Base-by-base conservation (phyloP, 1,140 invertebrate genomes). In the Caenorhabditis latens region DNA sequence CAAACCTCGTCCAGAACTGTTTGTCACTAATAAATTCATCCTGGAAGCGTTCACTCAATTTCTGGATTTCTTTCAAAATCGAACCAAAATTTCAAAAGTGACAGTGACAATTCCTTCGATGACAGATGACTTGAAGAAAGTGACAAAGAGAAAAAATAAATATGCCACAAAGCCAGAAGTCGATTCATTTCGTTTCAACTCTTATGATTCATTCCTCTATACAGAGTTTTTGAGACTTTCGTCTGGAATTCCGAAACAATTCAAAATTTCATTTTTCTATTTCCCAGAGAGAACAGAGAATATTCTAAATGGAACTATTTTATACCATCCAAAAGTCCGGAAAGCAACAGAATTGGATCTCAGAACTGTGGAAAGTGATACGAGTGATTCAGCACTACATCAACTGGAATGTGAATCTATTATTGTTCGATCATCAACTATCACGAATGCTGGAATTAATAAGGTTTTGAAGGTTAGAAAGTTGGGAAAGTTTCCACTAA, bases 11-110 rank as follows among this genome's bases (percentile, higher is more conserved):
- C 67, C 67, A 6, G 67, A 75, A 75, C 67, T 75, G 14, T 46
- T 75, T 19, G 67, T 75, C 11, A 75, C 42, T 14, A 75, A 75
- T 8, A 75, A 75, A 7, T 75, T 75, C 43, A 48, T 75, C 6
- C 2, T 75, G 40, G 67, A 75, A 43, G 67, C 67, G n/a, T 75
- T 75, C 67, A 46, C 67, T n/a, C 67, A 75, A n/a, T 75, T 75
- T 13, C 21, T 75, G 1, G 67, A 75, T 43, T 48, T 75, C 24
- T 48, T 75, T n/a, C 67, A 75, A 32, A 75, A 75, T 75, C 8
- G 43, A 46, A 75, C 67, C 48, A 75, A 75, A 46, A 75, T 75
- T 75, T 19, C 11, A 4, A 75, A 19, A 75, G 24, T 75, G 4
- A 75, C 21, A 9, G 67, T 75, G 67, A 48, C 43, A 19, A 24